Base-by-base conservation (phyloP, 2,888 invertebrate species). In the Lasius platythorax region DNA sequence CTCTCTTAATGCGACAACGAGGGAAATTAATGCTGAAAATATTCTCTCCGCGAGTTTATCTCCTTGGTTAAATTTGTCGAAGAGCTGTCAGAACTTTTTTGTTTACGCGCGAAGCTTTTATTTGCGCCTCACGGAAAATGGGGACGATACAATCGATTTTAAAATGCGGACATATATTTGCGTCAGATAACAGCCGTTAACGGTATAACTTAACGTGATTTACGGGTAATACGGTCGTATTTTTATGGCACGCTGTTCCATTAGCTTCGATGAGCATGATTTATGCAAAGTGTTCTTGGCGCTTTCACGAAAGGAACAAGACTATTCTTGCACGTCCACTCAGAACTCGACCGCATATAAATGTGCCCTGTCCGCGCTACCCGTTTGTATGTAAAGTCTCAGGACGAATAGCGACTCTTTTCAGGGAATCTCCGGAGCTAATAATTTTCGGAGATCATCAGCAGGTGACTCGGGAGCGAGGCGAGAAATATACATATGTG, bases 251-350 rank as follows among this genome's bases (percentile, higher is more conserved):
- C 61, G 50, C 61, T 37, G 61, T 81, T 81, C 79, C 79, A 81
- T 81, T 76, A 83, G 58, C 84, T 85, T 84, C 76, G 85, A 85
- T 85, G 82, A 75, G 43, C 12, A 33, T 46, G 74, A 63, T 75
- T 76, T 85, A 73, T 37, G 82, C 66, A 82, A 58, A 79, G 82
- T 85, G 85, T 81, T 83, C 72, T 63, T 68, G 72, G 66, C 70
- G 78, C 84, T 82, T 85, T 40, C 28, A 56, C 30, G 53, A 43
- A 53, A 46, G 43, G 53, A 15, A 76, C 56, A 66, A 75, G 66
- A 64, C 61, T 81, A 81, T 61, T 81, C 37, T 72, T 81, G 33
- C 37, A 73, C 72, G 73, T 82, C 76, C 82, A 82, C 82, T 82
- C 43, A 43, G 63, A 61, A 72, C 61, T 81, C 61, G 37, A 81